Evolutionary conservation across 2,888 invertebrate species (phyloP), one percentile per base, ranked within the genome.

Genomic region (Fragum whitleyi): DNA sequence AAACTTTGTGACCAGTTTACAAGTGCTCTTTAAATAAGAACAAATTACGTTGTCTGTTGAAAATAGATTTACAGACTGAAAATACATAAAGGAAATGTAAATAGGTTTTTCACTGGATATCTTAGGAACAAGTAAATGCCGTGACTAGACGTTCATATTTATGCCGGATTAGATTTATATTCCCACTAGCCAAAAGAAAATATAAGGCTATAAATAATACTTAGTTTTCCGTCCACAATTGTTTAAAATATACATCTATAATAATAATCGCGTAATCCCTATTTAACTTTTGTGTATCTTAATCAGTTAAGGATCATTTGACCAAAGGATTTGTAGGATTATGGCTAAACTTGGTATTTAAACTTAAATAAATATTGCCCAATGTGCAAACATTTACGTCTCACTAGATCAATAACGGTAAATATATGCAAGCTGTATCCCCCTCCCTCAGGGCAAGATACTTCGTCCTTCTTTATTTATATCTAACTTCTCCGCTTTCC

Each of bases 211-310:
- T 65, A 42, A 65, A 39, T 65, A 39, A 65, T 42, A 42, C 65
- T 65, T 65, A 21, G 39, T 32, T 61, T 28, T 21, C 23, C 7
- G n/a, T 65, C 36, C 47, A 7, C 61, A 14, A 14, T 61, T 61
- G 61, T 32, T 61, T 61, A 32, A n/a, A 19, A 26, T 29, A 61
- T 61, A n/a, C n/a, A 61, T 61, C 61, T 19, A 19, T 61, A 29
- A 61, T 32, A 32, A 61, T 42, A 65, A 9, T 23, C 23, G 16
- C 21, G 23, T 42, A 61, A 72, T 72, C 59, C 42, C 23, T 59
- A 42, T 42, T 84, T 81, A 84, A 81, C 72, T 72, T 77, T 26
- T 51, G 29, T 59, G 42, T 67, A 72, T 67, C 59, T 19, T 62
- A 16, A 57, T 55, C 21, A 57, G 39, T 42, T 19, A 59, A 78